These are phyloP conservation scores for Procambarus virginalis DNA, from an alignment of 1,140 invertebrate species.

Conservation along the genomic window DNA sequence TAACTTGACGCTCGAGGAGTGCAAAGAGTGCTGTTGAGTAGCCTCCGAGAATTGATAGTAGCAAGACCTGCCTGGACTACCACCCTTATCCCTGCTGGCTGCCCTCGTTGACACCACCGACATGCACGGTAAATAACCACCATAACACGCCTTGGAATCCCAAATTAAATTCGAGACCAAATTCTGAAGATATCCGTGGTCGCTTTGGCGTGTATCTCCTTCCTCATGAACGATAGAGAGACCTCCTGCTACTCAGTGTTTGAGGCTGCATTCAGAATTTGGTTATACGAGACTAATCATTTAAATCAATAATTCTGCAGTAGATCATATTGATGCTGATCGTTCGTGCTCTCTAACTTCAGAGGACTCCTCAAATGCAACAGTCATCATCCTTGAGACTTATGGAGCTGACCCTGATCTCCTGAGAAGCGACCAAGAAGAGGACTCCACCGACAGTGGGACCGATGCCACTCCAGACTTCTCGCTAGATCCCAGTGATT, in stretches of 20 bases:
- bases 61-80: neutral
- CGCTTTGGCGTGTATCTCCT: neutral
- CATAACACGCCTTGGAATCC: conserved; percentile 19
- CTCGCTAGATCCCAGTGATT: neutral
- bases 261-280: conserved; percentile 28
- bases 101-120: neutral
- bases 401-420: conserved; percentile 37
- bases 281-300: conserved; percentile 32
- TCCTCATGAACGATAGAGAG: neutral
- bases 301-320: neutral
- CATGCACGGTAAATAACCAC: conserved; percentile 29
- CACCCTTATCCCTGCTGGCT: neutral
- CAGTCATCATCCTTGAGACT: conserved; percentile 58
- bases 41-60: neutral
- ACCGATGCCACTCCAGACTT: neutral
- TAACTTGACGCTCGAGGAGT: neutral
- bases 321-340: conserved; percentile 34
- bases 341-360: conserved; percentile 45
- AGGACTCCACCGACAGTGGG: conserved; percentile 3
- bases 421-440: conserved; percentile 30
- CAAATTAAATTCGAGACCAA: conserved; percentile 22
- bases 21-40: neutral
- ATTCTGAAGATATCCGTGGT: conserved; percentile 15
- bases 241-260: neutral
- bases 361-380: conserved; percentile 48